These are phyloP conservation scores for Xenopus laevis DNA, from an alignment of 2,113 vertebrate genomes.

Conservation along the genomic window DNA sequence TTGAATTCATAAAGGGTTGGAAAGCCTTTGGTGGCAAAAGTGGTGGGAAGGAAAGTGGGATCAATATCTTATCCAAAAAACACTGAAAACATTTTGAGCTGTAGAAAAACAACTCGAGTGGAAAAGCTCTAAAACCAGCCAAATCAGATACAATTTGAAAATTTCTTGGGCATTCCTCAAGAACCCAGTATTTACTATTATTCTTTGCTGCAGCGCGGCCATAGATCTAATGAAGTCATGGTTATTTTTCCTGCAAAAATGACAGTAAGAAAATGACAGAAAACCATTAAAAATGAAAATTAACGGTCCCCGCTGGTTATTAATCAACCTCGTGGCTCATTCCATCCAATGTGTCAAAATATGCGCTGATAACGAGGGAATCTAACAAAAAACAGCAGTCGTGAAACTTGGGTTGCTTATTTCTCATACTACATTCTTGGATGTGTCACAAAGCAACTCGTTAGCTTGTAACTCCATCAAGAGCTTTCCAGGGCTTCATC, in stretches of 20 bases:
- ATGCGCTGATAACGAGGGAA: constrained; percentile 50
- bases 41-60: constrained; percentile 11
- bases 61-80: constrained; percentile 15
- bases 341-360: constrained; percentile 36
- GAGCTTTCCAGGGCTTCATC: constrained; percentile 25
- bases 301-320: constrained; percentile 52
- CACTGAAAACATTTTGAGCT: constrained; percentile 24
- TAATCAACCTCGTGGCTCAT: constrained; percentile 50
- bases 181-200: constrained; percentile 41
- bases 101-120: constrained; percentile 3
- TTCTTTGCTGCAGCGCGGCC: constrained; percentile 8
- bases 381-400: constrained; percentile 31
- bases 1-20: constrained; percentile 32
- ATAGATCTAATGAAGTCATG: constrained; percentile 22
- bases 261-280: constrained; percentile 48
- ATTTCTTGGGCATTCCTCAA: constrained; percentile 40
- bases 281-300: constrained; percentile 49
- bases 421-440: constrained; percentile 23
- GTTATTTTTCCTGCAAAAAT: constrained; percentile 56
- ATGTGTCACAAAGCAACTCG: constrained; percentile 20
- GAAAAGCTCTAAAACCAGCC: not conserved
- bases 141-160: constrained; percentile 37
- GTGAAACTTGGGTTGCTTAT: not conserved
- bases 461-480: constrained; percentile 22
- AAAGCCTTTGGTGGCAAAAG: constrained; percentile 22